Evolutionary conservation across 1,140 invertebrate species (phyloP).

Genomic region (Drosophila micromelanica): DNA sequence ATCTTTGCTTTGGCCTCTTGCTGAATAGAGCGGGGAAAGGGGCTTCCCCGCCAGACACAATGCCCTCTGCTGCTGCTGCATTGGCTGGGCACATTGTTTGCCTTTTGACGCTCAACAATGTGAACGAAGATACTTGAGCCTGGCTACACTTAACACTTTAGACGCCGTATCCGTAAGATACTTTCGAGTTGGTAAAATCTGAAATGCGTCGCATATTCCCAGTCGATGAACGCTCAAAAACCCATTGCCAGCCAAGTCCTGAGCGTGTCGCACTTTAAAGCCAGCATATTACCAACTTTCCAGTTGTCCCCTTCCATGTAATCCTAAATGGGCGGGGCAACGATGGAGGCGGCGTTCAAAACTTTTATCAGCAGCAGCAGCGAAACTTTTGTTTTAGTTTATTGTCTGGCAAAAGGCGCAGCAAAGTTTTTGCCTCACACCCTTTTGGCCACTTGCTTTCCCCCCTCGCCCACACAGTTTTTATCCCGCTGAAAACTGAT

Average conservation of each 20-base stretch:
- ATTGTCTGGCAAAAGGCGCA: slow-evolving; percentile 64
- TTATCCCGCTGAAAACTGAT: slow-evolving; percentile 58
- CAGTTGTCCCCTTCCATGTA: background rate
- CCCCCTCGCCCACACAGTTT: background rate
- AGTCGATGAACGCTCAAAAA: slow-evolving; percentile 18
- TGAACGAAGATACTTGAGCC: slow-evolving; percentile 19
- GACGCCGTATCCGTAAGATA: slow-evolving; percentile 8
- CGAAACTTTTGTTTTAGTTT: slow-evolving; percentile 77
- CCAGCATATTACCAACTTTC: background rate
- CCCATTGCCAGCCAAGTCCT: background rate
- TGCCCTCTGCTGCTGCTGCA: background rate
- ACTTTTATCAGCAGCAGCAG: slow-evolving; percentile 56
- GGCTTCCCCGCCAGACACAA: slow-evolving; percentile 2
- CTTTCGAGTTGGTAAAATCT: slow-evolving; percentile 24
- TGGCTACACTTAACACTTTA: background rate
- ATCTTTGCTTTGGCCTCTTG: slow-evolving; percentile 10
- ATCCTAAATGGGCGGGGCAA: background rate
- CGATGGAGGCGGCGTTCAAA: slow-evolving; percentile 7
- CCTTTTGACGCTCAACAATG: slow-evolving; percentile 29
- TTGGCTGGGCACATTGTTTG: slow-evolving; percentile 22
- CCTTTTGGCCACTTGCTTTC: background rate
- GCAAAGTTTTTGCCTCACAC: slow-evolving; percentile 44
- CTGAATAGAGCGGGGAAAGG: background rate
- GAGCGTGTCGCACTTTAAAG: slow-evolving; percentile 23
- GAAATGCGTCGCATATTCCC: slow-evolving; percentile 20